A percentile compares a stretch with the other conserved stretches of the same genome.
Evolutionary conservation across 2,113 vertebrate genomes (phyloP).

Genomic region (Bubalus kerabau): DNA sequence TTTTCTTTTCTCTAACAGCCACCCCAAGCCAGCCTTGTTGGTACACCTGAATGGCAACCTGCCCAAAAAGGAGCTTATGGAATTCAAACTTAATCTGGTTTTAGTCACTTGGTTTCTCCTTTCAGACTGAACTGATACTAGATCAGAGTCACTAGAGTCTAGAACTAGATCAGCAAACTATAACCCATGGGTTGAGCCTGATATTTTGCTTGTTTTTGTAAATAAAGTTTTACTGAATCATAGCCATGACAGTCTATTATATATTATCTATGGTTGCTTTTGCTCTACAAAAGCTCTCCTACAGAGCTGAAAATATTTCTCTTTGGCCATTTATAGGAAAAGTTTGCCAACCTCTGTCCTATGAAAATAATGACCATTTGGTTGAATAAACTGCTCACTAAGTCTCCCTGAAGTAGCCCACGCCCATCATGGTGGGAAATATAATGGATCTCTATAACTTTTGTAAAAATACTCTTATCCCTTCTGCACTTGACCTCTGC

Average conservation of each 20-base stretch:
- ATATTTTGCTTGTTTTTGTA: not conserved
- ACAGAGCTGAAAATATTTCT: not conserved
- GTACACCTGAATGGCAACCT: not conserved
- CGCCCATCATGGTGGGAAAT: not conserved
- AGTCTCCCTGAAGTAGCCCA: not conserved
- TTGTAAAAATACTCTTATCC: not conserved
- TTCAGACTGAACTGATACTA: not conserved
- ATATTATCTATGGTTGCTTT: not conserved
- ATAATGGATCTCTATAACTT: not conserved
- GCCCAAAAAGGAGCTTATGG: not conserved
- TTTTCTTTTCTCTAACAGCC: not conserved
- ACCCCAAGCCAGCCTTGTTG: not conserved
- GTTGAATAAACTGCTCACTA: not conserved
- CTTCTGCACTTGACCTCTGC: not conserved
- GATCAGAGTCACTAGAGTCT: not conserved
- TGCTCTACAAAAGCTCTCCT: not conserved
- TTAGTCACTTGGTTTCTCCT: not conserved
- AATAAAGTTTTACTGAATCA: not conserved
- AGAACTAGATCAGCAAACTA: not conserved
- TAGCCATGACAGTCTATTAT: not conserved
- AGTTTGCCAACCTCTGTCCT: not conserved
- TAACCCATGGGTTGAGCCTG: not conserved
- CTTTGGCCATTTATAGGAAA: not conserved
- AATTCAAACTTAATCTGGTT: not conserved
- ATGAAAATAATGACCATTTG: not conserved